phyloP scores from a whole-genome alignment of 2,888 invertebrate genomes.

The Phrixothrix hirtus region DNA sequence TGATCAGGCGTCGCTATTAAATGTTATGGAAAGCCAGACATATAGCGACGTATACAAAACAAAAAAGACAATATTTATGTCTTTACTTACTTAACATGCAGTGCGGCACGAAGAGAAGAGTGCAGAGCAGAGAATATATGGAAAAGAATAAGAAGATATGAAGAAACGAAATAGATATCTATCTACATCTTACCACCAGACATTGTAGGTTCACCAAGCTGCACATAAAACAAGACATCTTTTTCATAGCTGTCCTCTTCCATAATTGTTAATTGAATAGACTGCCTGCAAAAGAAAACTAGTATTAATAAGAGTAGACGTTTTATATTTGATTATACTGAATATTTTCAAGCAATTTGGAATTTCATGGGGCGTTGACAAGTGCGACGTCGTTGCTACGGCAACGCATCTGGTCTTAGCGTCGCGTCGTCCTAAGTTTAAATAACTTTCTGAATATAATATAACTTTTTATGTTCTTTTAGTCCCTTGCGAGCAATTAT shows the following conservation, averaged over 20 bases:
- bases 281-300: slow-evolving; percentile 74
- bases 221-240: slow-evolving; percentile 90
- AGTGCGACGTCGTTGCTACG: no score
- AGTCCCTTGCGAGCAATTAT: no score
- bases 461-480: no score
- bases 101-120: slow-evolving; percentile 48
- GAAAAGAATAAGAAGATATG: slow-evolving; percentile 36
- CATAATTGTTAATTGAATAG: slow-evolving; percentile 81
- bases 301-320: no score
- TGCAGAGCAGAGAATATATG: slow-evolving; percentile 41
- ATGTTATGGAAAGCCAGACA: not conserved
- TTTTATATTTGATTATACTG: no score
- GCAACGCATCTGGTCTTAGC: no score
- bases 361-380: no score
- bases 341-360: no score
- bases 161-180: slow-evolving; percentile 37
- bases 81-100: slow-evolving; percentile 57
- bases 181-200: slow-evolving; percentile 73
- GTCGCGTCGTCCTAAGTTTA: no score
- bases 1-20: no score
- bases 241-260: slow-evolving; percentile 99
- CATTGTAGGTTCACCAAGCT: slow-evolving; percentile 86
- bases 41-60: slow-evolving; percentile 9
- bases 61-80: slow-evolving; percentile 13
- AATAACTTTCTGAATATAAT: no score